Percentiles rank a stretch among this genome's conserved stretches.
These are phyloP conservation scores for Phoebastria nigripes DNA, from an alignment of 2,797 vertebrate species.

Conservation along the genomic window DNA sequence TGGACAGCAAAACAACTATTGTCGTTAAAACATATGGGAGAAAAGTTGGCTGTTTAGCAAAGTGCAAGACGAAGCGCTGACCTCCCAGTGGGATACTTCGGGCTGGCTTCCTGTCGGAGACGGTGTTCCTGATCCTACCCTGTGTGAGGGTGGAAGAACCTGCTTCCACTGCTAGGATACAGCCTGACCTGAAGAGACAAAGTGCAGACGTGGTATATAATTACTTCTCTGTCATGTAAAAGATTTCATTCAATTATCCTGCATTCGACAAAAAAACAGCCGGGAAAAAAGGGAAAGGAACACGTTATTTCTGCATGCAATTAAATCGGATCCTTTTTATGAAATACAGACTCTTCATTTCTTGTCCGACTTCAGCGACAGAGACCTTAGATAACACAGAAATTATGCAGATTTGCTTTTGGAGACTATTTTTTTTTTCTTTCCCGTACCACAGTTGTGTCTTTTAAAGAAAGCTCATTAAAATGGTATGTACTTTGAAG, in stretches of 20 bases:
- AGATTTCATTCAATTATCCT: background rate
- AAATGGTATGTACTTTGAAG: background rate
- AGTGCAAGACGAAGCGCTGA: background rate
- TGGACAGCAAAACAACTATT: background rate
- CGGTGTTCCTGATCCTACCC: rapidly evolving
- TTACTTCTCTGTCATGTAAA: background rate
- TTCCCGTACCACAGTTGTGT: background rate
- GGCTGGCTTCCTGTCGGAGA: background rate
- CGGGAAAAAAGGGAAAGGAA: background rate
- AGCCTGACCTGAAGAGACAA: background rate
- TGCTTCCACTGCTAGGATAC: background rate
- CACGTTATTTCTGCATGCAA: background rate
- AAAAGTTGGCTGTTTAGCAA: background rate
- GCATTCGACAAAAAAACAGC: background rate
- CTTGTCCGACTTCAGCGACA: background rate
- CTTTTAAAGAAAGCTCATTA: background rate
- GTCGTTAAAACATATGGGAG: background rate
- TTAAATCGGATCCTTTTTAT: background rate
- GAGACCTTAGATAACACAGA: background rate
- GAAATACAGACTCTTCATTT: background rate
- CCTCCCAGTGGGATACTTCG: background rate
- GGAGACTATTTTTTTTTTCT: rapidly evolving
- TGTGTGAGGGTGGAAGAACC: background rate
- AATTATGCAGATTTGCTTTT: background rate
- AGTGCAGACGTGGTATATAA: background rate